phyloP scores from a whole-genome alignment of 1,140 invertebrate genomes.

The Hetaerina americana region DNA sequence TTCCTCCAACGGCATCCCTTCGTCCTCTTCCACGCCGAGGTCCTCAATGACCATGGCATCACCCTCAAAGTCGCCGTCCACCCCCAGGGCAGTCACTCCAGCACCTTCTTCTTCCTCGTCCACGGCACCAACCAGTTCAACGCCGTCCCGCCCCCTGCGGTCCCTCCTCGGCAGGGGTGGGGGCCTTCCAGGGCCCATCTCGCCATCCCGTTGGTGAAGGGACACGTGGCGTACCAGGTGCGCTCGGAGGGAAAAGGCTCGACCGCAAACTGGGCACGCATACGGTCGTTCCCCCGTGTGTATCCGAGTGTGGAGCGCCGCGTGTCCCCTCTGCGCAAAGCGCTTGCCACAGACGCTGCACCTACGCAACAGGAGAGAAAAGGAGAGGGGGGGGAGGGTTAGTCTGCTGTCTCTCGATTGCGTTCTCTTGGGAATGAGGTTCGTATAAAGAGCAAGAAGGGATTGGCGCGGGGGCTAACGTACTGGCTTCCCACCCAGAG shows the following conservation, averaged over 20 bases:
- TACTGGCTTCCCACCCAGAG: too few species aligned
- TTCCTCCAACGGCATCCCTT: too few species aligned
- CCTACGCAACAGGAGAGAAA: too few species aligned
- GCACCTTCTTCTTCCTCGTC: not conserved
- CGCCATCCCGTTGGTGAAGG: not conserved
- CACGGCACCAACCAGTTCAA: not conserved
- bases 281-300: constrained; percentile 46
- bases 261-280: constrained; percentile 27
- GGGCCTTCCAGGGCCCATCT: not conserved
- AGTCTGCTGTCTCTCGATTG: constrained; percentile 21
- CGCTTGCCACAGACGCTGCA: constrained; percentile 45
- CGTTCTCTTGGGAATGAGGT: too few species aligned
- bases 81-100: too few species aligned
- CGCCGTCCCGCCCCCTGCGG: not conserved
- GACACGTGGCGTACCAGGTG: not conserved
- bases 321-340: constrained; percentile 46
- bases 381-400: too few species aligned
- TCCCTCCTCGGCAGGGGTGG: not conserved
- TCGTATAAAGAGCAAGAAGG: too few species aligned
- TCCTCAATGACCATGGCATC: too few species aligned
- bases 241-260: not conserved
- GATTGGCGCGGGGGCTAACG: constrained; percentile 8
- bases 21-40: too few species aligned
- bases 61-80: too few species aligned
- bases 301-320: constrained; percentile 43